These are phyloP conservation scores for Sphenopsis melanotis DNA, from an alignment of 2,797 vertebrate species.

Conservation along the genomic window DNA sequence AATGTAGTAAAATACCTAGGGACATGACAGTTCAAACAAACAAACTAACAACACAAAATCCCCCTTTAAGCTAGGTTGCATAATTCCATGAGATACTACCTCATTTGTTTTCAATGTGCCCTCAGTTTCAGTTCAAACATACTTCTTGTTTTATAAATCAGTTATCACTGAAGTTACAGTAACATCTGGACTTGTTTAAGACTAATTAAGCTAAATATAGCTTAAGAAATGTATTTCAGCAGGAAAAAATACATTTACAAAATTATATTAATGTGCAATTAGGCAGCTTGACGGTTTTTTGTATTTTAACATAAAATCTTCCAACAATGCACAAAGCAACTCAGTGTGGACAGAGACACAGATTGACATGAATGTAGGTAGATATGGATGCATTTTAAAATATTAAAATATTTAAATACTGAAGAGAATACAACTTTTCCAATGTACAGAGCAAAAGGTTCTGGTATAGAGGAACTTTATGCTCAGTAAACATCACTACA, in stretches of 20 bases:
- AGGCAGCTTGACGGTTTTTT: neutral
- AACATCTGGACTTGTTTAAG: neutral
- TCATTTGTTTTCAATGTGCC: neutral
- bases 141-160: neutral
- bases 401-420: neutral
- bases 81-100: neutral
- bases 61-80: neutral
- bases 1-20: neutral
- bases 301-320: neutral
- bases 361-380: neutral
- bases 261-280: neutral
- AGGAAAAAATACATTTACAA: neutral
- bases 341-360: rapidly evolving
- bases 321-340: neutral
- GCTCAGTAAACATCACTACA: neutral
- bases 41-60: neutral
- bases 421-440: neutral
- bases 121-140: neutral
- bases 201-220: neutral
- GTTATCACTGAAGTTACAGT: neutral
- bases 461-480: neutral
- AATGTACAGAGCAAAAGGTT: neutral
- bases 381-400: neutral
- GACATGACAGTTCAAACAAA: neutral
- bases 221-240: neutral